Evolutionary conservation across 1,140 invertebrate genomes (phyloP), one percentile per base, ranked within the genome.

Genomic region (Galleria mellonella): DNA sequence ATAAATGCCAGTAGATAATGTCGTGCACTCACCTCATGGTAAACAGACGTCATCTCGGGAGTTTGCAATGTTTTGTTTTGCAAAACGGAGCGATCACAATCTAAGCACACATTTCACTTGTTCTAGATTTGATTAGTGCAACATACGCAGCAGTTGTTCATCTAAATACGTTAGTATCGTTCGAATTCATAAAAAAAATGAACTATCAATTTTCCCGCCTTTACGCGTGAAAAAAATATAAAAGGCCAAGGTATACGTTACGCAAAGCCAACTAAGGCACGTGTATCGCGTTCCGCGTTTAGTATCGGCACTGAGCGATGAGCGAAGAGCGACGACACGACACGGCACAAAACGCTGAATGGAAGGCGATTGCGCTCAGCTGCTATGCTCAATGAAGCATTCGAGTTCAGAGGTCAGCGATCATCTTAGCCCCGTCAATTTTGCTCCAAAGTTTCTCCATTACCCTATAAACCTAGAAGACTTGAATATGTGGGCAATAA

Each of bases 311-410:
- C 74, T 81, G 76, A 81, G 63, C 71, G 48, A 51, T 61, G 62
- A 50, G 48, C 57, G 46, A 42, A 41, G 45, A n/a, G 40, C 51
- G 46, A 29, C 17, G 17, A 23, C 17, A 23, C n/a, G n/a, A 23
- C 17, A 23, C 17, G 35, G 13, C 30, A 63, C 65, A 58, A 63
- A 46, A 45, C 65, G 54, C 56, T 83, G 55, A 78, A 76, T 83
- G 75, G 69, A 61, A 3, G 62, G 55, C 55, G 50, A 51, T 42
- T 43, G 43, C 59, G 64, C 72, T 72, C 72, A 76, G 65, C 74
- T 77, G 74, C 62, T 72, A 62, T 68, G 67, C 78, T 81, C 79
- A 83, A 81, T 83, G 76, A 83, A 79, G 60, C 69, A 76, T 71
- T 71, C 63, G 62, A 70, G 76, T 77, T 79, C 75, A 75, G 70